A percentile compares a stretch with the other conserved stretches of the same genome.
phyloP scores from a whole-genome alignment of 2,888 invertebrate species.

The Drosophila colorata region DNA sequence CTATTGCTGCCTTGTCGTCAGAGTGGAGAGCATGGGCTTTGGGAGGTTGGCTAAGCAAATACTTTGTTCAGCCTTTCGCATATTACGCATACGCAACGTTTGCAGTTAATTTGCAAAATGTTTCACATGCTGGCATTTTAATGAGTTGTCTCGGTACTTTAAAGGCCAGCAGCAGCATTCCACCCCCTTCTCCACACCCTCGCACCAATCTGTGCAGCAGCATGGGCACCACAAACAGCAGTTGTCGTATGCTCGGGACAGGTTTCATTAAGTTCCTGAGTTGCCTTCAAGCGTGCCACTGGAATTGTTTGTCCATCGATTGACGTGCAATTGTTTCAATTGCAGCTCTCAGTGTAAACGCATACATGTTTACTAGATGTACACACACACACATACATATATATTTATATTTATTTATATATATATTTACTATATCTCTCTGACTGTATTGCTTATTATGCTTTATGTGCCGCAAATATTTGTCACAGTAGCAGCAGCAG shows the following conservation, averaged over 20 bases:
- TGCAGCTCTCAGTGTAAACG: conserved; percentile 4
- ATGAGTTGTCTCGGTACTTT: conserved; percentile 69
- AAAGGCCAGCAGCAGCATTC: conserved; percentile 15
- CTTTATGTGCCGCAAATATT: conserved; percentile 63
- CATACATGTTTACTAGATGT: background rate
- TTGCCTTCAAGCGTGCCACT: conserved; percentile 25
- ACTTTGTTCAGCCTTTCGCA: conserved; percentile 55
- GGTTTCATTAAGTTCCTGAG: conserved; percentile 49
- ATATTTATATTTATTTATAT: background rate
- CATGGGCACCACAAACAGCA: conserved; percentile 4
- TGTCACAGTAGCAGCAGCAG: conserved; percentile 40
- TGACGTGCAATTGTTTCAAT: conserved; percentile 30
- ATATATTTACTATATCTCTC: conserved; percentile 6
- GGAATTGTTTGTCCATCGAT: conserved; percentile 59
- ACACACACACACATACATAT: background rate
- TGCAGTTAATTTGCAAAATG: conserved; percentile 80
- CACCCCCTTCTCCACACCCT: background rate
- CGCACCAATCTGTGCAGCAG: background rate
- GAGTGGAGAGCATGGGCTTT: background rate
- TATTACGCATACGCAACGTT: conserved; percentile 75
- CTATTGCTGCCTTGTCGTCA: conserved; percentile 3
- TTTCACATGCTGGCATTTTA: conserved; percentile 68
- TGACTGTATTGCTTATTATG: conserved; percentile 48
- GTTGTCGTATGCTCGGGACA: conserved; percentile 17
- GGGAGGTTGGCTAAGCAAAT: conserved; percentile 60